Percentiles rank a stretch among this genome's conserved stretches.
phyloP scores from a whole-genome alignment of 2,113 vertebrate genomes.

The Geococcyx californianus region DNA sequence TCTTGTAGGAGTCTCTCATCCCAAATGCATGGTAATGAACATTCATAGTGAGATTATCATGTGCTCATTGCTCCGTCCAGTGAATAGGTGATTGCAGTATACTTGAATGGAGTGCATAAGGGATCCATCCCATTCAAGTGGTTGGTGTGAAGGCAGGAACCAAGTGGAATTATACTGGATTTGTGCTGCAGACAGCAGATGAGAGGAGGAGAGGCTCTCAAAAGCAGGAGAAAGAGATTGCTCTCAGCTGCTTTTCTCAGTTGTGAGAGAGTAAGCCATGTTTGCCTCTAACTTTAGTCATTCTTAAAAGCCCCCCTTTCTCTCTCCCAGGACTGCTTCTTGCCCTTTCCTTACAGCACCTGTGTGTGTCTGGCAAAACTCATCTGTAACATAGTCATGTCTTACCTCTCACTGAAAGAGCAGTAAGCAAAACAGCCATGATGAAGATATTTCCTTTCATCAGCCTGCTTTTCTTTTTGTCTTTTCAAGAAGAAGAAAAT shows the following conservation, averaged over 20 bases:
- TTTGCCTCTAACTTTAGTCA: background rate
- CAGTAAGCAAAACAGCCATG: background rate
- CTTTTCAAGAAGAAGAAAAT: background rate
- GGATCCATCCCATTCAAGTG: background rate
- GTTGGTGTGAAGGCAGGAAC: background rate
- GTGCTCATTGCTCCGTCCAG: accelerated
- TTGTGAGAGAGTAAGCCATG: background rate
- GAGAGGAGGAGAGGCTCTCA: background rate
- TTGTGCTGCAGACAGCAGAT: background rate
- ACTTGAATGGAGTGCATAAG: too few relatives aligned
- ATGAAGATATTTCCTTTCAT: background rate
- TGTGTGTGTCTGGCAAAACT: background rate
- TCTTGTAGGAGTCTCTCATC: background rate
- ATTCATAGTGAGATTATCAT: accelerated
- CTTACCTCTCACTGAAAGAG: background rate
- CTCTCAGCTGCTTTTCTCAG: background rate
- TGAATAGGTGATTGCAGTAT: background rate
- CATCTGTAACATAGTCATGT: background rate
- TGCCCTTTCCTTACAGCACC: background rate
- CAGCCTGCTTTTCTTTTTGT: background rate
- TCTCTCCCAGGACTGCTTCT: background rate
- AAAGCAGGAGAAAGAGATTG: background rate
- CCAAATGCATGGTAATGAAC: background rate
- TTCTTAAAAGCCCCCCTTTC: background rate
- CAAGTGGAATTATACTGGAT: background rate